These are phyloP conservation scores for Ardeotis arabs DNA, from an alignment of 2,113 vertebrate genomes.

Conservation along the genomic window DNA sequence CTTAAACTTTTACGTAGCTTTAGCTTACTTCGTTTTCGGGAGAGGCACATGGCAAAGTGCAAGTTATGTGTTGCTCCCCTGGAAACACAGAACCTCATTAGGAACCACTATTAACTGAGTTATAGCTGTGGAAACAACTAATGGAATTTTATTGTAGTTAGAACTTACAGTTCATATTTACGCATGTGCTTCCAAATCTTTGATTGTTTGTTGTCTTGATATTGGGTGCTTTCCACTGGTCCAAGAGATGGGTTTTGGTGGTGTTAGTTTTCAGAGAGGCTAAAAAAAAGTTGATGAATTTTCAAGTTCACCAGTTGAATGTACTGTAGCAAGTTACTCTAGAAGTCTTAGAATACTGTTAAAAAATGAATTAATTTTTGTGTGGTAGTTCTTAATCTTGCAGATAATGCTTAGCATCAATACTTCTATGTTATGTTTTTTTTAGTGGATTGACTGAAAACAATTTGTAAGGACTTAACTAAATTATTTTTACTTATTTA, in stretches of 20 bases:
- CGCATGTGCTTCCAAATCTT: background rate
- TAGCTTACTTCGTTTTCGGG: background rate
- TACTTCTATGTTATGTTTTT: background rate
- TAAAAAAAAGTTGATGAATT: background rate
- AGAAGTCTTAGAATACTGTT: background rate
- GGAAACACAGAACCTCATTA: background rate
- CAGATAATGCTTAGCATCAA: background rate
- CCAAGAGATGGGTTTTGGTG: background rate
- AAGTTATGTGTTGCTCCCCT: background rate
- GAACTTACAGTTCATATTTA: background rate
- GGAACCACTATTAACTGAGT: background rate
- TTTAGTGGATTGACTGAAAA: conserved; percentile 21
- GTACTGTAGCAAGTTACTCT: background rate
- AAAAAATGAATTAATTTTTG: background rate
- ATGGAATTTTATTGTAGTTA: background rate
- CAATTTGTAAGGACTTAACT: conserved; percentile 61
- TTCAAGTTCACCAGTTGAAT: background rate
- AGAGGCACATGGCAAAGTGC: background rate
- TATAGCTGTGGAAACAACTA: background rate
- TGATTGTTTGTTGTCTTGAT: background rate
- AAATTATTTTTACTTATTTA: conserved; percentile 75
- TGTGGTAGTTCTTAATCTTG: background rate
- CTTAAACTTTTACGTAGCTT: background rate
- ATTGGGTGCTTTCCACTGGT: background rate
- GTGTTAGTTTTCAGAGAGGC: background rate